Evolutionary conservation across 2,113 vertebrate species (phyloP).

Genomic region (Eleginops maclovinus): DNA sequence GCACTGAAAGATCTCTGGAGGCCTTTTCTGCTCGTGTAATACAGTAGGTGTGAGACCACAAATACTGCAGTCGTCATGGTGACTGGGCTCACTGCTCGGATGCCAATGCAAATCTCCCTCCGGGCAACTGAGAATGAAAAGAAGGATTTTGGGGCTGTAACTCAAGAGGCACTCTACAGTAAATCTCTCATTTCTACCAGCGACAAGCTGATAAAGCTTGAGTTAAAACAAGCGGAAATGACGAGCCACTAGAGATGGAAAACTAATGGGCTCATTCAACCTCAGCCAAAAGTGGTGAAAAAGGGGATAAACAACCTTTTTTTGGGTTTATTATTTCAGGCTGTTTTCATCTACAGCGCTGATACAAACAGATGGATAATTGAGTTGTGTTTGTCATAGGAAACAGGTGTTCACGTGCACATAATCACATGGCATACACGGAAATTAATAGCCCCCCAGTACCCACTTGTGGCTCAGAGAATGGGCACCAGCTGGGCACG

Average conservation of each 20-base stretch:
- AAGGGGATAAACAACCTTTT: slow-evolving; percentile 44
- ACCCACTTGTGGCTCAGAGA: slow-evolving; percentile 57
- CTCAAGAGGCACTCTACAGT: slow-evolving; percentile 1
- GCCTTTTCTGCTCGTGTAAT: slow-evolving; percentile 26
- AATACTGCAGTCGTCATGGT: slow-evolving; percentile 53
- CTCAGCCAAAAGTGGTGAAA: slow-evolving; percentile 40
- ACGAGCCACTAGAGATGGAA: slow-evolving; percentile 20
- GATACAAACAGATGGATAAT: slow-evolving; percentile 63
- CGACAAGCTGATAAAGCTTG: neutral
- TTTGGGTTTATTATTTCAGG: slow-evolving; percentile 30
- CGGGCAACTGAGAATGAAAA: slow-evolving; percentile 37
- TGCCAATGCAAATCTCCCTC: slow-evolving; percentile 46
- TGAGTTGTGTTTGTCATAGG: slow-evolving; percentile 70
- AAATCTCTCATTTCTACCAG: slow-evolving; percentile 26
- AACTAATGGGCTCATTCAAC: slow-evolving; percentile 50
- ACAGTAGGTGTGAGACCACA: slow-evolving; percentile 45
- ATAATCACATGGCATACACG: slow-evolving; percentile 59
- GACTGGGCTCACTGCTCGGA: neutral
- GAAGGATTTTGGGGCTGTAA: slow-evolving; percentile 41
- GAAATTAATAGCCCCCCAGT: slow-evolving; percentile 45
- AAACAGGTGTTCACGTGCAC: slow-evolving; percentile 78
- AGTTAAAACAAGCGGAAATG: slow-evolving; percentile 37
- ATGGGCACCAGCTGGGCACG: slow-evolving; percentile 71
- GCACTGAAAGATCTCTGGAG: slow-evolving; percentile 25
- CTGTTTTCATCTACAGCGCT: slow-evolving; percentile 29